These are phyloP conservation scores for Halesus radiatus DNA, from an alignment of 1,140 invertebrate genomes.

Conservation along the genomic window DNA sequence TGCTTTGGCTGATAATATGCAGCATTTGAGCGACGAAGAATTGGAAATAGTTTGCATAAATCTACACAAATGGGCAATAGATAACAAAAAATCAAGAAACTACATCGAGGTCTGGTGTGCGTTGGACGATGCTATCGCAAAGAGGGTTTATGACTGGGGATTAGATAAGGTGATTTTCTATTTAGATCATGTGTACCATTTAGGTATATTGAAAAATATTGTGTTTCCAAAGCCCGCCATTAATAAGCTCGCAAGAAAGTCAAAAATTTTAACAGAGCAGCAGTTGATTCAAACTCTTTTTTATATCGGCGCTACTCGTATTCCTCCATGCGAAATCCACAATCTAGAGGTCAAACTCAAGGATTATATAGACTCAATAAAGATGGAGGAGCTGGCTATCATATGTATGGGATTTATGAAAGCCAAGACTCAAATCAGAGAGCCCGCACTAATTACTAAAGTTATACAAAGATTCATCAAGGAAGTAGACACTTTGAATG, in stretches of 20 bases:
- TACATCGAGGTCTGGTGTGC: slow-evolving; percentile 70
- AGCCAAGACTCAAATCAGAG: slow-evolving; percentile 68
- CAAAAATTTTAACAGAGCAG: slow-evolving; percentile 64
- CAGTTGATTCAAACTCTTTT: slow-evolving; percentile 72
- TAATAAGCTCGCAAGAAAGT: slow-evolving; percentile 67
- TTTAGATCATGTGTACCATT: slow-evolving; percentile 69
- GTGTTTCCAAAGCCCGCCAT: slow-evolving; percentile 67
- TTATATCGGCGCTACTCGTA: slow-evolving; percentile 67
- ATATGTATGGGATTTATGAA: slow-evolving; percentile 75
- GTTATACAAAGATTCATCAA: not conserved
- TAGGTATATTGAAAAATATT: slow-evolving; percentile 61
- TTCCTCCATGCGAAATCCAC: slow-evolving; percentile 67
- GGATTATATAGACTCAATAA: slow-evolving; percentile 65
- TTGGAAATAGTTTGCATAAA: slow-evolving; percentile 61
- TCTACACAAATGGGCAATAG: slow-evolving; percentile 62
- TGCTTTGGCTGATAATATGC: slow-evolving; percentile 62
- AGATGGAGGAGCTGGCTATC: slow-evolving; percentile 71
- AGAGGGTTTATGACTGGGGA: slow-evolving; percentile 62
- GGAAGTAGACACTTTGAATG: not conserved
- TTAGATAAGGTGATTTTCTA: slow-evolving; percentile 64
- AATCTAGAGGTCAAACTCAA: slow-evolving; percentile 70
- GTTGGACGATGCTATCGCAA: slow-evolving; percentile 70
- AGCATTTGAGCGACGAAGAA: slow-evolving; percentile 65
- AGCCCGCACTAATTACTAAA: slow-evolving; percentile 59
- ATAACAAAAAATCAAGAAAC: slow-evolving; percentile 61